Evolutionary conservation across 1,140 invertebrate species (phyloP), one percentile per base, ranked within the genome.

Genomic region (Oncopeltus fasciatus): DNA sequence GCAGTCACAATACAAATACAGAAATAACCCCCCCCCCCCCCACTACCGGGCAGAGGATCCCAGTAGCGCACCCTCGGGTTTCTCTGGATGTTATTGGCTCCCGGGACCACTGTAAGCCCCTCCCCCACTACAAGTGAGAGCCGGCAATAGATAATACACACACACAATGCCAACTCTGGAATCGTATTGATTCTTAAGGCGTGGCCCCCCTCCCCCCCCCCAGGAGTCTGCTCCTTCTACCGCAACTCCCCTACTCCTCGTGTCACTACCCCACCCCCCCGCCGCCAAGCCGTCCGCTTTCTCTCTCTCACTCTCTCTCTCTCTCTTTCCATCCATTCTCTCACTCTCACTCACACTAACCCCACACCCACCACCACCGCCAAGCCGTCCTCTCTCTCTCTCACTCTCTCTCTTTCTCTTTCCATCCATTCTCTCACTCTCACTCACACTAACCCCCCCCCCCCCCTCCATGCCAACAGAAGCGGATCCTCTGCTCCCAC

Each of bases 181-280:
- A 57, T 57, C 31, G 56, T 57, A 57, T 57, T 57, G 56, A 57
- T 57, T 57, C 56, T 57, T 57, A 57, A 57, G 56, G 56, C 56
- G 56, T 57, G 56, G 56, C 56, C 31, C 16, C 29, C n/a, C 26
- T 28, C 31, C 56, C 31, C 12, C 31, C 47, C 21, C 47, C 21
- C 47, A 5, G 5, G 20, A 18, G 21, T 53, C 24, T 53, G 18
- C 49, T 53, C 49, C 49, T 53, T 53, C 49, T 53, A 53, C 49
- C 49, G 49, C 49, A 53, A 53, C 26, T 26, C 49, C 31, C 56
- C 56, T 57, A 20, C 56, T 57, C 56, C 31, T 38, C 31, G 56
- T 57, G 28, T 57, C 56, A 33, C 56, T 31, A 20, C 56, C 31
- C 56, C 27, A 16, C 27, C 14, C n/a, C n/a, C n/a, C n/a, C n/a